Evolutionary conservation across 2,888 invertebrate genomes (phyloP), one percentile per base, ranked within the genome.

Genomic region (Halocaridina rubra): DNA sequence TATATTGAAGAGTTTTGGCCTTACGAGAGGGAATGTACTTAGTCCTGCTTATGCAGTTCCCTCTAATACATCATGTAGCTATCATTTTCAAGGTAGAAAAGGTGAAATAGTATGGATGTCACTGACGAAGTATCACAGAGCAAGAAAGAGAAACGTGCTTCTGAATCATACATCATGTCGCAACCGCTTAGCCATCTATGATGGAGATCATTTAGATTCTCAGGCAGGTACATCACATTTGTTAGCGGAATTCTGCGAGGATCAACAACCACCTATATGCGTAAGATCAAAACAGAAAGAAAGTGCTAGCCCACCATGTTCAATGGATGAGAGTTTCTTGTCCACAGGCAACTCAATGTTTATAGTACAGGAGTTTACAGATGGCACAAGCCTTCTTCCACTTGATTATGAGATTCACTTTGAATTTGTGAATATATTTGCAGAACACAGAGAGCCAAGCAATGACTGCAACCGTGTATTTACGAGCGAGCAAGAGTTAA

Each of bases 91-190:
- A 16, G 88, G 86, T 24, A 80, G 85, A 19, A 71, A 93, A 7
- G 94, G 94, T 90, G 95, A 96, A 91, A 94, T 95, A 85, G 95
- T 96, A 29, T 96, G 96, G 96, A 93, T 96, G 88, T 95, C 95
- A 30, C 96, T 96, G 90, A 94, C 95, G 89, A 95, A 96, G 91
- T 96, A 96, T 90, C 95, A 95, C 91, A 94, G 95, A 1, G 94
- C 86, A 24, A 33, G 71, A 19, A 67, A 59, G 53, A 59, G 72
- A 22, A 67, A 74, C 10, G 64, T 39, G 30, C 32, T 78, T 46
- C 39, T 76, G 24, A 75, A 27, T 32, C 61, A 78, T 67, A 30
- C 61, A 46, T 72, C 81, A n/a, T 86, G 86, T 33, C 77, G 33
- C 27, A 78, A 78, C 33, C 81, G 81, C 33, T 61, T 81, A 3